Evolutionary conservation across 2,888 invertebrate species (phyloP), one percentile per base, ranked within the genome.

Genomic region (Oligia latruncula): DNA sequence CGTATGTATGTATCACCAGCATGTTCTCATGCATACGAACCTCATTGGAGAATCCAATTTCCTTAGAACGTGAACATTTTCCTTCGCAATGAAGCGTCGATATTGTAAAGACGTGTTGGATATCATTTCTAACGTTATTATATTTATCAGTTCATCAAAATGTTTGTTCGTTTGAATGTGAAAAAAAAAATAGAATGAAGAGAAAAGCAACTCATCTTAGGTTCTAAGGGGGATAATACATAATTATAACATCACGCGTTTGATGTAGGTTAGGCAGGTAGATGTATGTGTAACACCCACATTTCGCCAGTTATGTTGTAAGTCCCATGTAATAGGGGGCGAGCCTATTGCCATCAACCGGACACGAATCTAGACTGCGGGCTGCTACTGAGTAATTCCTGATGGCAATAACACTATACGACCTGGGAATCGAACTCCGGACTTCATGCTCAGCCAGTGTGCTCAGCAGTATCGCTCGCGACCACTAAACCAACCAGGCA

Each of bases 41-140:
- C 92, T 92, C 93, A 93, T 91, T 90, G 90, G 90, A 91, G 92
- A 94, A 95, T 93, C 92, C 93, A 93, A 95, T 94, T 95, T 95
- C 93, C 93, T 90, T 88, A 85, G 90, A 88, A 92, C 93, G 93
- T 93, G 94, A 93, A 91, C 87, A 92, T 94, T 93, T 93, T 94
- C 90, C 91, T 90, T 92, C 89, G 90, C 88, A 89, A 85, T 87
- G 88, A 88, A 87, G 88, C 90, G 90, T 91, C 90, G 90, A 91
- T 92, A 91, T 92, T 92, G 89, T 91, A 89, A 89, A 84, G 74
- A 83, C 84, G 87, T 87, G 84, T 81, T 70, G 62, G 82, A 66
- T 82, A 82, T 89, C 73, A 83, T 83, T 79, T 29, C 66, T 43
- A 60, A 67, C 67, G 35, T 65, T 85, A 74, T 80, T 85, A 72